These are phyloP conservation scores for Seriola dumerili DNA, from an alignment of 2,113 vertebrate genomes.

Conservation along the genomic window DNA sequence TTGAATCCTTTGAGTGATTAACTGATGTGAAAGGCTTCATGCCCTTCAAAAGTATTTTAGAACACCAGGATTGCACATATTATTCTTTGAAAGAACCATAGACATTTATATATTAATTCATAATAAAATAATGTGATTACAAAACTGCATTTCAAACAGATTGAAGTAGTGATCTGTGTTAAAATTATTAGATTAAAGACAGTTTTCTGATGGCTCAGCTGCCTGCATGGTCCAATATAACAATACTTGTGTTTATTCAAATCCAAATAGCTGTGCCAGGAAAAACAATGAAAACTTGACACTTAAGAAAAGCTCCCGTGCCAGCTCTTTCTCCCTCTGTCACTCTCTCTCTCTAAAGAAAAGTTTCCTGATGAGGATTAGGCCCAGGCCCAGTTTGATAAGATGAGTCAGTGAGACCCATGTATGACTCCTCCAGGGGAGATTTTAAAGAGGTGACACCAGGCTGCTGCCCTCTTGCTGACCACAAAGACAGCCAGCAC, in stretches of 20 bases:
- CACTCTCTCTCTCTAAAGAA: constrained; percentile 10
- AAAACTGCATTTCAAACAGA: constrained; percentile 5
- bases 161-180: constrained; percentile 8
- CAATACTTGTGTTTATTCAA: constrained; percentile 20
- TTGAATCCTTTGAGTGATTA: constrained; percentile 70
- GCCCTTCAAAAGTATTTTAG: constrained; percentile 74
- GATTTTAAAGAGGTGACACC: constrained; percentile 50
- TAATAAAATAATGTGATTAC: not conserved
- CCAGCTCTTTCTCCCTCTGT: constrained; percentile 11
- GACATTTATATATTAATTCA: not conserved
- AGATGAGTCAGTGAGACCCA: constrained; percentile 47
- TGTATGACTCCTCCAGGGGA: constrained; percentile 35
- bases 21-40: constrained; percentile 61
- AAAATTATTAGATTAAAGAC: constrained; percentile 4
- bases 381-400: constrained; percentile 47
- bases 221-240: not conserved
- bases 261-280: constrained; percentile 8
- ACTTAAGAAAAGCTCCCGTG: constrained; percentile 16
- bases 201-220: constrained; percentile 11
- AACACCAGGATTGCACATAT: constrained; percentile 31
- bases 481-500: constrained; percentile 49
- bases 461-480: constrained; percentile 45
- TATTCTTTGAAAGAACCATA: constrained; percentile 12
- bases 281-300: constrained; percentile 35
- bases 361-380: constrained; percentile 49